Conservation (phyloP, 37 sponge, comb jelly and placozoan genomes). For the Theonella swinhoei region DNA sequence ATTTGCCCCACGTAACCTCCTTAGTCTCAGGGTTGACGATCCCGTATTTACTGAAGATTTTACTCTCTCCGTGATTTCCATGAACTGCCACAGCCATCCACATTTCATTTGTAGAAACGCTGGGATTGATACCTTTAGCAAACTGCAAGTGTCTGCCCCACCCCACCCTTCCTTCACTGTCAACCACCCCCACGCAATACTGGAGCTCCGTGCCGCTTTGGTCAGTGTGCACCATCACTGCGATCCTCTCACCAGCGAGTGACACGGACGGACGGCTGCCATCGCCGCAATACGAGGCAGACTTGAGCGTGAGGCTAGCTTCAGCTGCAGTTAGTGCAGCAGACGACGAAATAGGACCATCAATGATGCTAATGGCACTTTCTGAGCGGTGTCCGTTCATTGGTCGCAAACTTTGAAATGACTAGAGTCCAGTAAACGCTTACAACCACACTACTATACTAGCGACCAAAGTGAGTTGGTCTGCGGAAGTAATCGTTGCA, state of each 20-base stretch:
- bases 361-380: not conserved
- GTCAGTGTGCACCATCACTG: not conserved
- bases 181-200: not conserved
- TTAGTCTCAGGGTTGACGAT: not conserved
- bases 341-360: not conserved
- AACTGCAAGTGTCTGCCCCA: not conserved
- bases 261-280: not conserved
- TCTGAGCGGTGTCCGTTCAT: not conserved
- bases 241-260: not conserved
- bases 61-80: not conserved
- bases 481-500: too few species aligned
- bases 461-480: too few species aligned
- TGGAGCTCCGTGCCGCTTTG: not conserved
- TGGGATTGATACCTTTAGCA: not conserved
- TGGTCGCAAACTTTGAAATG: too few species aligned
- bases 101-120: not conserved
- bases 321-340: not conserved
- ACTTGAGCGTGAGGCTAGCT: not conserved
- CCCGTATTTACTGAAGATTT: not conserved
- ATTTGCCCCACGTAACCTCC: not conserved
- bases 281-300: not conserved
- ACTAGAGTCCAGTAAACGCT: too few species aligned
- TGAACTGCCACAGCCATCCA: not conserved
- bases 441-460: too few species aligned
- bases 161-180: not conserved